phyloP scores from a whole-genome alignment of 2,888 invertebrate genomes.

The Platycnemis pennipes region DNA sequence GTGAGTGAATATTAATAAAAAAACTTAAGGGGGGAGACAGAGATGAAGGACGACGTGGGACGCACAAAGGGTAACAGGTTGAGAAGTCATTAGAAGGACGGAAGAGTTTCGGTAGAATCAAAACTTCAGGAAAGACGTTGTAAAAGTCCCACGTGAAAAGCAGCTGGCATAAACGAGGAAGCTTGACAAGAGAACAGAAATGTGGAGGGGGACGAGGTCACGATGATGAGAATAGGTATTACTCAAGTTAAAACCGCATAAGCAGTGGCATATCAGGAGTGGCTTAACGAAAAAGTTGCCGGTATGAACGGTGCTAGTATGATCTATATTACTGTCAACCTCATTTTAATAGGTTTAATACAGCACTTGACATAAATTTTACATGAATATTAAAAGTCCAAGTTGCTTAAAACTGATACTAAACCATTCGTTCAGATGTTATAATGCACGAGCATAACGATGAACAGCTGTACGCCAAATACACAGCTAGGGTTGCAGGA shows the following conservation, averaged over 20 bases:
- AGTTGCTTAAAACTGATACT: too few species aligned
- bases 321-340: too few species aligned
- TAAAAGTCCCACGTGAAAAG: not conserved
- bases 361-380: too few species aligned
- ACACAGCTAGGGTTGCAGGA: too few species aligned
- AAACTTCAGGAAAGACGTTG: not conserved
- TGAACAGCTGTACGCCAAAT: too few species aligned
- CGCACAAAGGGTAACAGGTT: conserved; percentile 9
- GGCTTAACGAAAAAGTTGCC: not conserved
- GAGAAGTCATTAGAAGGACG: not conserved
- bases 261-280: not conserved
- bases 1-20: not conserved
- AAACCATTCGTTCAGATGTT: too few species aligned
- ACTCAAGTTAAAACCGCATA: not conserved
- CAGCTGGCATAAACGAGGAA: not conserved
- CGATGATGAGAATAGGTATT: not conserved
- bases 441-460: too few species aligned
- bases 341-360: too few species aligned
- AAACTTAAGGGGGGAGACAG: not conserved
- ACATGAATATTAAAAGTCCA: too few species aligned
- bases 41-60: not conserved
- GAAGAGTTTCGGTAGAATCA: not conserved
- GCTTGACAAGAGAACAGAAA: not conserved
- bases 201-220: not conserved
- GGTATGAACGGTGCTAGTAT: too few species aligned